Evolutionary conservation across 2,888 invertebrate genomes (phyloP), one percentile per base, ranked within the genome.

Genomic region (Mesorhabditis belari): DNA sequence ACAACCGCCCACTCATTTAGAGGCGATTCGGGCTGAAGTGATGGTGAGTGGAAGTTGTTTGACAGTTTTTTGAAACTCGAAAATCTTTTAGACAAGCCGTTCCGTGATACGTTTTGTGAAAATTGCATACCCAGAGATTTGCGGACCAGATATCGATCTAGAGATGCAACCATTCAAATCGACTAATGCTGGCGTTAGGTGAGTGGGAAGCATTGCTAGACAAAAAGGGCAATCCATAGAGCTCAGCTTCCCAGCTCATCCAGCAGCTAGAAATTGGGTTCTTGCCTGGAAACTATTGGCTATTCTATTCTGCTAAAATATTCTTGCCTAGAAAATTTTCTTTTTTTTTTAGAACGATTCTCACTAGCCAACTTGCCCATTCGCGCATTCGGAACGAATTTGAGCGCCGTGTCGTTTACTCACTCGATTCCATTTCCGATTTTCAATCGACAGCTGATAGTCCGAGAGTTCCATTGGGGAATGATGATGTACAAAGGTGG

Each of bases 31-130:
- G n/a, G n/a, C 44, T 1, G 44, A 35, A 35, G 44, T 35, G 44
- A 9, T 17, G 44, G 44, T 35, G n/a, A 17, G 12, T 35, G n/a
- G n/a, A n/a, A n/a, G n/a, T 35, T 35, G 6, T 35, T 35, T 35
- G 35, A 35, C 6, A 17, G 35, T 6, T 35, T 35, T 35, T 35
- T 35, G 35, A 35, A 17, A 17, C 25, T 28, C 61, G 23, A 4
- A 3, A 5, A n/a, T 24, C 5, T 58, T 60, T 24, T 56, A 71
- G 64, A 53, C 27, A 19, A 74, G 74, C 3, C 60, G 62, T 21
- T 73, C 74, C 2, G 73, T 75, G 9, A 66, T 67, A 4, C 56
- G 53, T 6, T 76, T 77, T 57, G 73, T 73, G 55, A 76, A 76
- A 54, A 58, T 73, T 1, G 73, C 76, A 19, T 76, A 64, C 61